Percentiles rank a stretch among this genome's conserved stretches.
Conservation (phyloP, 2,888 invertebrate genomes). For the Zaprionus lineosus region DNA sequence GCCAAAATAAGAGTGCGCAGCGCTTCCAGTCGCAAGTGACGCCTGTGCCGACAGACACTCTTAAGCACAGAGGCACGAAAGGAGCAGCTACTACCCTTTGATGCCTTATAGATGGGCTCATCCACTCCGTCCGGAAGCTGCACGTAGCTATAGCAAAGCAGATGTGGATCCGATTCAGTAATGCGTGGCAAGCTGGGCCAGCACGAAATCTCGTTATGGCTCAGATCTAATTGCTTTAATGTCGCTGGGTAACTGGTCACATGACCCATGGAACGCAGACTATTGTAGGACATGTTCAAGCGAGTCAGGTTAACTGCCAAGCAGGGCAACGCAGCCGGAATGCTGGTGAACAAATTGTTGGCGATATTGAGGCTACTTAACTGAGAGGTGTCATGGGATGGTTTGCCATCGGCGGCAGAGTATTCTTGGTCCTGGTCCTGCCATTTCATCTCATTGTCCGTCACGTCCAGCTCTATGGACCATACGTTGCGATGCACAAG, state of each 20-base stretch:
- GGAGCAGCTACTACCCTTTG: slow-evolving; percentile 84
- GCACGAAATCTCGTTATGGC: slow-evolving; percentile 94
- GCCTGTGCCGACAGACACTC: slow-evolving; percentile 92
- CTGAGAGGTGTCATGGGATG: slow-evolving; percentile 85
- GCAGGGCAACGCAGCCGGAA: slow-evolving; percentile 95
- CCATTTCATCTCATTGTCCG: slow-evolving; percentile 86
- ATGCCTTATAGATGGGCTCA: slow-evolving; percentile 67
- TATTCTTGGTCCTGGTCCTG: slow-evolving; percentile 64
- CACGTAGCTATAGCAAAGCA: slow-evolving; percentile 87
- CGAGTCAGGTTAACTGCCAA: slow-evolving; percentile 92
- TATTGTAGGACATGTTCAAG: slow-evolving; percentile 96
- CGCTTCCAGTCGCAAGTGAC: slow-evolving; percentile 88
- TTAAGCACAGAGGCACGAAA: slow-evolving; percentile 89
- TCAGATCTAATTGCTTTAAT: slow-evolving; percentile 95
- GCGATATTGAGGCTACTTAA: slow-evolving; percentile 92
- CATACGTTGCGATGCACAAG: slow-evolving; percentile 91
- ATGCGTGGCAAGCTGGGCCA: slow-evolving; percentile 94
- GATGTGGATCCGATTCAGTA: slow-evolving; percentile 85
- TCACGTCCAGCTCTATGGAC: slow-evolving; percentile 87
- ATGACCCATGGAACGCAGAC: slow-evolving; percentile 89
- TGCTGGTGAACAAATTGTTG: slow-evolving; percentile 93
- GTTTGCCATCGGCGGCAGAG: slow-evolving; percentile 77
- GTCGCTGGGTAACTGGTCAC: slow-evolving; percentile 95
- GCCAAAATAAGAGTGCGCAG: slow-evolving; percentile 86
- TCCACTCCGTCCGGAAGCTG: slow-evolving; percentile 56